Conservation (phyloP, 2,888 invertebrate species). For the Frankliniella intonsa region DNA sequence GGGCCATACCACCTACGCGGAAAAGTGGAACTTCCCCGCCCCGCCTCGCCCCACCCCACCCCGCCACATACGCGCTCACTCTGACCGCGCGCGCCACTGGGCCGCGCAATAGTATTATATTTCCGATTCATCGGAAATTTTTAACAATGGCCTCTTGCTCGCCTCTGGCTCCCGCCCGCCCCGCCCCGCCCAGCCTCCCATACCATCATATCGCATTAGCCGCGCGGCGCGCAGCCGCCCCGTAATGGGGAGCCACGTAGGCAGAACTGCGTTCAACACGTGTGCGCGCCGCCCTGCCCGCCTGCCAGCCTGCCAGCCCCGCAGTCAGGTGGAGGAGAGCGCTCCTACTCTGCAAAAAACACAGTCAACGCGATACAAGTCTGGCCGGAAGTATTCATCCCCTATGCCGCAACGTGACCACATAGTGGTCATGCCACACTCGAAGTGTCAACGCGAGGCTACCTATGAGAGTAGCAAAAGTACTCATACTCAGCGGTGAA, state of each 20-base stretch:
- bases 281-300: neutral
- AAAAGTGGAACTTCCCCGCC: too few species aligned
- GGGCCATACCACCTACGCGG: too few species aligned
- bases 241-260: neutral
- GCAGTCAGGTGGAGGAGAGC: neutral
- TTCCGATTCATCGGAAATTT: neutral
- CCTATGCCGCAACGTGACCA: too few species aligned
- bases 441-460: too few species aligned
- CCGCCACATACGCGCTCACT: neutral
- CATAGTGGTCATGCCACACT: too few species aligned
- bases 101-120: neutral
- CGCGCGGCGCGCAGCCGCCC: neutral
- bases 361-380: too few species aligned
- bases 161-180: neutral
- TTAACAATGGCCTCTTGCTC: neutral
- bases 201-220: neutral
- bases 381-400: too few species aligned
- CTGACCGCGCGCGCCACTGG: neutral
- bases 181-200: neutral
- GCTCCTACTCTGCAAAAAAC: too few species aligned
- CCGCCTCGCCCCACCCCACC: neutral
- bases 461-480: too few species aligned
- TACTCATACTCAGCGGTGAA: too few species aligned
- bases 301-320: neutral
- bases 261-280: neutral